A percentile compares a stretch with the other conserved stretches of the same genome.
Evolutionary conservation across 2,888 invertebrate genomes (phyloP).

Genomic region (Hydropsyche betteni): DNA sequence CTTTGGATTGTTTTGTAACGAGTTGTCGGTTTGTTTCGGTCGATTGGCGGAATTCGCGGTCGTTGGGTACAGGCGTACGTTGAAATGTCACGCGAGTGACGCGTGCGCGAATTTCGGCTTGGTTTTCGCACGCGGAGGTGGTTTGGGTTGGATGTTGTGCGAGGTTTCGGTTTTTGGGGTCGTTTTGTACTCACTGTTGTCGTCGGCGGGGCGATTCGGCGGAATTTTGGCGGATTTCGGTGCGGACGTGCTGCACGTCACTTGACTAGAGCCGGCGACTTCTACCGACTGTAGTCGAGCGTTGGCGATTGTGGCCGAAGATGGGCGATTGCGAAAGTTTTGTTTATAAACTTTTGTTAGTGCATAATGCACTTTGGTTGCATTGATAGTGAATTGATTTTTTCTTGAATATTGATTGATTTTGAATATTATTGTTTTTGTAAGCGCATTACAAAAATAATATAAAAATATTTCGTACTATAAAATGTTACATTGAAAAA

Average conservation of each 20-base stretch:
- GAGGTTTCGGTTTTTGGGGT: neutral
- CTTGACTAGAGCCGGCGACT: constrained; percentile 13
- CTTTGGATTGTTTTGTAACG: neutral
- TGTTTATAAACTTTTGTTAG: too few relatives aligned
- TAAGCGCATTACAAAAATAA: too few relatives aligned
- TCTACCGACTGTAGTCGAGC: constrained; percentile 44
- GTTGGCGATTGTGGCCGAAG: constrained; percentile 44
- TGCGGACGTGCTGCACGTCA: neutral
- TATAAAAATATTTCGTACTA: too few relatives aligned
- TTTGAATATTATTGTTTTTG: too few relatives aligned
- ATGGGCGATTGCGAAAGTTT: constrained; percentile 38
- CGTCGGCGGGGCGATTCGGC: neutral
- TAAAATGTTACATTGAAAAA: too few relatives aligned
- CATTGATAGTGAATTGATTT: too few relatives aligned
- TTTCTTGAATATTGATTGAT: too few relatives aligned
- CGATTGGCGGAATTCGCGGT: neutral
- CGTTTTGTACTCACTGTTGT: constrained; percentile 20
- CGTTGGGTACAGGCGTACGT: constrained; percentile 47
- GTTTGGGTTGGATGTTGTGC: neutral
- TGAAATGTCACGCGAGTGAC: constrained; percentile 43
- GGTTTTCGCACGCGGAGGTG: neutral
- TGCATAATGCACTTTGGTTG: too few relatives aligned
- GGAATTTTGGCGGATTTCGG: neutral
- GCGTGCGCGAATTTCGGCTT: neutral
- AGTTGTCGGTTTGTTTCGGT: neutral